phyloP scores from a whole-genome alignment of 2,888 invertebrate genomes.

The Acleris sparsana region DNA sequence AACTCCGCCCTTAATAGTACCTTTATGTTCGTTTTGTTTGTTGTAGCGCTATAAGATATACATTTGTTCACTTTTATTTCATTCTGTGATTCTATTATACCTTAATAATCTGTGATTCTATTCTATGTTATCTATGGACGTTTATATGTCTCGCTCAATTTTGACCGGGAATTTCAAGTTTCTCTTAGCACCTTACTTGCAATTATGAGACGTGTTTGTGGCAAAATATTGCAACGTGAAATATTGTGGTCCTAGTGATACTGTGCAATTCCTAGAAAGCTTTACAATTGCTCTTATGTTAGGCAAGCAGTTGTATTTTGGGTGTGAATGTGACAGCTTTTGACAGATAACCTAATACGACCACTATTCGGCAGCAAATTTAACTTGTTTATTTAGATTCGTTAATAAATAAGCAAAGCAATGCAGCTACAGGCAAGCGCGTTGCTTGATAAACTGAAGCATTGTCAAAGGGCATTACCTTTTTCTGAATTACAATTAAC shows the following conservation, averaged over 20 bases:
- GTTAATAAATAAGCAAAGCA: slow-evolving; percentile 37
- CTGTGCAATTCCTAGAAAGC: neutral
- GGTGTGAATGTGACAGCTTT: slow-evolving; percentile 37
- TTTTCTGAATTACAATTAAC: slow-evolving; percentile 82
- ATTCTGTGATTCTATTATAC: no score
- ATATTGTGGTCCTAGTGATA: neutral
- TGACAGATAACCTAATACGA: slow-evolving; percentile 57
- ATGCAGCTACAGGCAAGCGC: slow-evolving; percentile 83
- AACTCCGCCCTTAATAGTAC: no score
- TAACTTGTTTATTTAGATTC: slow-evolving; percentile 13
- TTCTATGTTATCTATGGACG: neutral
- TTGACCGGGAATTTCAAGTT: slow-evolving; percentile 41
- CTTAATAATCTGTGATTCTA: no score
- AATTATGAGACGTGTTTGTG: slow-evolving; percentile 40
- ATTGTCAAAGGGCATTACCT: slow-evolving; percentile 75
- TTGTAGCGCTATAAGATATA: no score
- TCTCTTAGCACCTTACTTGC: neutral
- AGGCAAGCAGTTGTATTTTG: slow-evolving; percentile 35
- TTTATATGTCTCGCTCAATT: slow-evolving; percentile 2
- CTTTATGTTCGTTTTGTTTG: no score
- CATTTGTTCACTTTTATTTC: no score
- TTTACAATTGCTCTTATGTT: slow-evolving; percentile 8
- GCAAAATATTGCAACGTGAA: slow-evolving; percentile 15
- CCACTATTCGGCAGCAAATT: slow-evolving; percentile 30
- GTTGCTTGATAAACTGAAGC: slow-evolving; percentile 79